phyloP scores from a whole-genome alignment of 64 coral and sea anemone genomes.

The Pocillopora damicornis region DNA sequence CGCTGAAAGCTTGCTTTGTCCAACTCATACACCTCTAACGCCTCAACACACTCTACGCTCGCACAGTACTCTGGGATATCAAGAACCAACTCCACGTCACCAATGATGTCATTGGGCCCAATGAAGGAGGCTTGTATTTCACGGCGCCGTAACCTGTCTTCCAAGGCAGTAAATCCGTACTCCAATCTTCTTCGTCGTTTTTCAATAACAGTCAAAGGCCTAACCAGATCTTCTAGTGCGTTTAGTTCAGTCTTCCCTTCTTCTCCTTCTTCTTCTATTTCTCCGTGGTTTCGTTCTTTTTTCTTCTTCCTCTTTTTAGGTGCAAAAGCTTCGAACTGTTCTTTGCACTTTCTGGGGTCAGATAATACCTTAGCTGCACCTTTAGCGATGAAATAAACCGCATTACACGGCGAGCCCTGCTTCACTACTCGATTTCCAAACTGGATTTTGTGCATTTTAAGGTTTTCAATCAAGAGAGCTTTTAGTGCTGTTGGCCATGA shows the following conservation, averaged over 20 bases:
- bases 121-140: slow-evolving; percentile 60
- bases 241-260: slow-evolving; percentile 23
- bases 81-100: slow-evolving; percentile 73
- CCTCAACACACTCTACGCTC: slow-evolving; percentile 74
- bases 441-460: slow-evolving; percentile 62
- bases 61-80: slow-evolving; percentile 61
- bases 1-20: slow-evolving; percentile 80
- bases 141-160: slow-evolving; percentile 57
- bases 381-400: slow-evolving; percentile 70
- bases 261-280: slow-evolving; percentile 10
- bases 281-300: background rate
- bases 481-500: slow-evolving; percentile 69
- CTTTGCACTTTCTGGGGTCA: slow-evolving; percentile 51
- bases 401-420: slow-evolving; percentile 52
- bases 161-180: slow-evolving; percentile 75
- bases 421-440: slow-evolving; percentile 70
- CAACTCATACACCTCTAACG: slow-evolving; percentile 72
- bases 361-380: slow-evolving; percentile 64
- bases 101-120: slow-evolving; percentile 79
- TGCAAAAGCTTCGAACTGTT: slow-evolving; percentile 54
- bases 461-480: slow-evolving; percentile 68
- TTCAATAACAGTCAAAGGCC: slow-evolving; percentile 72
- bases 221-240: slow-evolving; percentile 50
- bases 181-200: slow-evolving; percentile 61
- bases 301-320: slow-evolving; percentile 5